These are phyloP conservation scores for Suricata suricatta DNA, from an alignment of 2,113 vertebrate genomes.

Conservation along the genomic window DNA sequence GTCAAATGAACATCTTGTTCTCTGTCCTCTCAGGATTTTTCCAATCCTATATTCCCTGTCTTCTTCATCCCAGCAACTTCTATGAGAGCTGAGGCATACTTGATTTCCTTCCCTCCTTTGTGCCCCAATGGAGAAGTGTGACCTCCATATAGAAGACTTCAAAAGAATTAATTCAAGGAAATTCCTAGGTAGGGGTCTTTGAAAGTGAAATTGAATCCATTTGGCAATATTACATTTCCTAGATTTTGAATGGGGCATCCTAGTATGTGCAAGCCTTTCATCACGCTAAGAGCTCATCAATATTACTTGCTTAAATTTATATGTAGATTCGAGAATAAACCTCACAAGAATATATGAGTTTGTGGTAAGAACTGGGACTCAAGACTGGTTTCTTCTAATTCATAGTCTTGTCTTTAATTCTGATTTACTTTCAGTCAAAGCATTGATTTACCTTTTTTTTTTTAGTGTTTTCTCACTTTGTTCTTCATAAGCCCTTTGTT, in stretches of 20 bases:
- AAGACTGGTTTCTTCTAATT: constrained; percentile 46
- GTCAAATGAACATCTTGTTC: neutral
- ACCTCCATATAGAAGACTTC: rapidly evolving
- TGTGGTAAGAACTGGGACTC: neutral
- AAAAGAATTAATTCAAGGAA: neutral
- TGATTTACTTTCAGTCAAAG: constrained; percentile 62
- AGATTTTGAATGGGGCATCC: neutral
- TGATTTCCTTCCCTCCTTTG: neutral
- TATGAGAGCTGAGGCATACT: neutral
- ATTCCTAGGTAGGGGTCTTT: neutral
- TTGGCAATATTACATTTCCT: neutral
- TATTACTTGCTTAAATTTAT: neutral
- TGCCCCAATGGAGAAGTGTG: neutral
- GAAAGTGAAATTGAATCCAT: neutral
- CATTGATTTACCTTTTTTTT: constrained; percentile 63
- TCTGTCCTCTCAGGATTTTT: rapidly evolving
- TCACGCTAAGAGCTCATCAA: neutral
- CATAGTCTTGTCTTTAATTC: constrained; percentile 49
- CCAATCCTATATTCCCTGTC: rapidly evolving
- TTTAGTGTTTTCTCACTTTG: constrained; percentile 60
- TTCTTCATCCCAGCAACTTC: neutral
- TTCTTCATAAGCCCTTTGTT: constrained; percentile 71
- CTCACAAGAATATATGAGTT: neutral
- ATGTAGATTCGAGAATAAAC: neutral
- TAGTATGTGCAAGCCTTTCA: neutral